These are phyloP conservation scores for Brachionus paranguensis DNA, from an alignment of 1,140 invertebrate species.

Conservation along the genomic window DNA sequence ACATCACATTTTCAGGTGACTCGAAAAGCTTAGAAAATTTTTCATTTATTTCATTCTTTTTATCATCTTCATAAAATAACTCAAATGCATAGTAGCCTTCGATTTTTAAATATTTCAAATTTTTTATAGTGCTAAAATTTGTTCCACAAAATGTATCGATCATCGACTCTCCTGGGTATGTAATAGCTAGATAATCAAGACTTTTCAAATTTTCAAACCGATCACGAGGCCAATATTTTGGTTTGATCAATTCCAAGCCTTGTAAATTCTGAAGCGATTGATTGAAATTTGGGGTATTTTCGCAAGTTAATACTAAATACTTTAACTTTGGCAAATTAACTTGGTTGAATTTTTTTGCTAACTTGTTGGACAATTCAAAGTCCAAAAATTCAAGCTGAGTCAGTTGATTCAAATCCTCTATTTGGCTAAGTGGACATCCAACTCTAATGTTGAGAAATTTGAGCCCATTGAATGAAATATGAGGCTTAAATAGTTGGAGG, in stretches of 20 bases:
- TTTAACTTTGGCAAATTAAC: not conserved
- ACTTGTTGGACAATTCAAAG: not conserved
- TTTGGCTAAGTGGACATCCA: not conserved
- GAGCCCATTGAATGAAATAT: not conserved
- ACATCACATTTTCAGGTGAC: not conserved
- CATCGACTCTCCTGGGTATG: not conserved
- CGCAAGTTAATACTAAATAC: not conserved
- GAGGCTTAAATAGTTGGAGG: not conserved
- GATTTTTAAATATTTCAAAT: not conserved
- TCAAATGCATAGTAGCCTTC: not conserved
- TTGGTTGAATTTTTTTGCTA: not conserved
- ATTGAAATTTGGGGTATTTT: not conserved
- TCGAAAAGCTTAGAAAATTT: not conserved
- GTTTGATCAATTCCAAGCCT: not conserved
- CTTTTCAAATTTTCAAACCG: not conserved
- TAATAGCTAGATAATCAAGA: not conserved
- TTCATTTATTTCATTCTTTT: not conserved
- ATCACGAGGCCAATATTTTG: not conserved
- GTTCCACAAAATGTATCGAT: not conserved
- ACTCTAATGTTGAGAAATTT: not conserved
- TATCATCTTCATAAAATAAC: not conserved
- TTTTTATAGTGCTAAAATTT: not conserved
- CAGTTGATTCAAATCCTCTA: not conserved
- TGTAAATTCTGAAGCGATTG: not conserved
- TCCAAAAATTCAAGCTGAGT: not conserved